Base-by-base conservation (phyloP, 1,140 invertebrate species). In the Euura saliciscinereae region DNA sequence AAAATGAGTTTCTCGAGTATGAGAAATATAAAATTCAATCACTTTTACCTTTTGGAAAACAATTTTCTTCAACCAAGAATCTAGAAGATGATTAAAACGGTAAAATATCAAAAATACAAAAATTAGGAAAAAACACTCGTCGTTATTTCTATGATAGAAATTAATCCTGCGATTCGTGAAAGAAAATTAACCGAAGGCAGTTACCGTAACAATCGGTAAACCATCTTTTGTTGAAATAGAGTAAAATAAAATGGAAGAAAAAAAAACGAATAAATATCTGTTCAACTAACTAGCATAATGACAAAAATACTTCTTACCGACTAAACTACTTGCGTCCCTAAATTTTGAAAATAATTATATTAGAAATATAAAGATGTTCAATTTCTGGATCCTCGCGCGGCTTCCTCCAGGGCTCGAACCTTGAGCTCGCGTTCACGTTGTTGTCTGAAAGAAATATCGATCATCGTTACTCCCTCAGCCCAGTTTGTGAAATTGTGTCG, bases 351-450 rank as follows among this genome's bases (percentile, higher is more conserved):
- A 70, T 43, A 70, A 70, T 45, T 70, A 59, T 46, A 45, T 44
- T 59, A 59, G 51, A 59, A 59, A 3, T 59, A 59, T 2, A 59
- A 6, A 59, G 10, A 77, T 78, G 68, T 69, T 88, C 91, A 93
- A 81, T 90, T 91, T 74, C 92, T 89, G 78, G 91, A 92, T 78
- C 93, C 93, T 83, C 94, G 90, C 73, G 94, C 94, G 71, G 94
- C 94, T 89, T 96, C 94, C 88, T 95, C 94, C 77, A 96, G 88
- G 72, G 93, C 94, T 80, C 94, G 90, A 82, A 95, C 93, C 89
- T 95, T 95, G 78, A 95, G 89, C 87, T 95, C 94, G 66, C 94
- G 90, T 81, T 96, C 94, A 70, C 94, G 91, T 84, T 95, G 93
- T 90, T 94, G 93, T 82, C 92, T 92, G 86, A 81, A 90, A 89